Evolutionary conservation across 2,797 vertebrate genomes (phyloP), one percentile per base, ranked within the genome.

Genomic region (Pipistrellus nathusii): DNA sequence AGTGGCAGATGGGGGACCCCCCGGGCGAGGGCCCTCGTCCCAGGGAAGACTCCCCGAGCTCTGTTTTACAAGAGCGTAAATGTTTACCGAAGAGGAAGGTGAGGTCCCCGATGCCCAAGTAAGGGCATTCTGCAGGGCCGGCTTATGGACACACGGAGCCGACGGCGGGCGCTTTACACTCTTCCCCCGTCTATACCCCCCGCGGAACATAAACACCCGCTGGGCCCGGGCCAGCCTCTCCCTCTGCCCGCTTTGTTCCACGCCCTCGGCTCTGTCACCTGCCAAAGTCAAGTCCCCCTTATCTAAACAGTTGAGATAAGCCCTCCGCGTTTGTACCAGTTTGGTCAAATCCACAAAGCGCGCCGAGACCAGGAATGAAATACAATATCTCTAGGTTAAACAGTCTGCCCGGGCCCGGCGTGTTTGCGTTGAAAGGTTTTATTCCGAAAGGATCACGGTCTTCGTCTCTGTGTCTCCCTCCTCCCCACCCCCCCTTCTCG

Each of bases 381-480:
- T 97, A 98, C 98, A 99, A 98, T 99, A 98, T 99, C 97, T 96
- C 98, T 97, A 98, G 98, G 98, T 98, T 98, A 98, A 98, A 99
- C 98, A 98, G 98, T 98, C 96, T 98, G 98, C 98, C 98, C 98
- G 98, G 97, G 98, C 96, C 38, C 38, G 38, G 44, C 10, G 98
- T 99, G 99, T 99, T 99, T 99, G 98, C 98, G 98, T 99, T 99
- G 98, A 98, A 99, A 99, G 98, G 98, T 99, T 98, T 99, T 99
- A 98, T 99, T 99, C 98, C 98, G 98, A 98, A 98, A 44, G 44
- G 44, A 44, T 44, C 44, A 44, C 44, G 38, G 38, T 41, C 38
- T 41, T 41, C 44, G 44, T 44, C 44, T 44, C 44, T 0, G 44
- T 44, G 44, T 44, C 44, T 44, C 44, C 44, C 44, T 44, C 44